Percentiles rank a stretch among this genome's conserved stretches.
phyloP scores from a whole-genome alignment of 2,888 invertebrate genomes.

The Ornithoptera alexandrae region DNA sequence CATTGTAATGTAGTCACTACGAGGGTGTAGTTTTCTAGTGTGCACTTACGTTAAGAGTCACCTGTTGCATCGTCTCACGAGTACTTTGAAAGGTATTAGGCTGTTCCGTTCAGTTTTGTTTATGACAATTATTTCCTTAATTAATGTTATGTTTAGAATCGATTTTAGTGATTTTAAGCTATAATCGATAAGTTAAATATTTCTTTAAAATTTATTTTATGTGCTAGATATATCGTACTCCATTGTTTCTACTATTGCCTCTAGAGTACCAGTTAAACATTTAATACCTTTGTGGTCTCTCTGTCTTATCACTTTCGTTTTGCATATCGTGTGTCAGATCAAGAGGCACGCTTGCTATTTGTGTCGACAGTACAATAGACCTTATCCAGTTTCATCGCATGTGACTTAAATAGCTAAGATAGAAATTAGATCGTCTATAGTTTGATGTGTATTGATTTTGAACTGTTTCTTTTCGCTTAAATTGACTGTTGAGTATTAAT shows the following conservation, averaged over 20 bases:
- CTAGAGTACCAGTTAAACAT: not conserved
- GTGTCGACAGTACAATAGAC: constrained; percentile 10
- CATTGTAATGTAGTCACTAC: constrained; percentile 2
- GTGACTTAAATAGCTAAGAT: not conserved
- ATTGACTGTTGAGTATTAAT: too few species aligned
- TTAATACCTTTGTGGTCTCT: constrained; percentile 1
- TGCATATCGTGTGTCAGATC: constrained; percentile 19
- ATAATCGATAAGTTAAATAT: not conserved
- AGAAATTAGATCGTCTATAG: not conserved
- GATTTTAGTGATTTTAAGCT: not conserved
- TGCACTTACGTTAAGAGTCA: constrained; percentile 12
- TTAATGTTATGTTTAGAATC: not conserved
- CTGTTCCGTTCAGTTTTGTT: not conserved
- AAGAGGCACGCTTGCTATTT: constrained; percentile 9
- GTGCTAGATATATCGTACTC: not conserved
- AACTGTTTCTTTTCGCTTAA: not conserved
- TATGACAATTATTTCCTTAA: not conserved
- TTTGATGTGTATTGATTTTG: not conserved
- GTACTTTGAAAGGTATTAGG: constrained; percentile 8
- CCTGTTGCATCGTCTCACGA: constrained; percentile 11
- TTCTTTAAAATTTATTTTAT: not conserved
- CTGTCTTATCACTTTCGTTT: constrained; percentile 19
- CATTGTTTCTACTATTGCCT: not conserved
- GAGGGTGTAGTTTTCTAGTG: not conserved
- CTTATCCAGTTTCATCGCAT: constrained; percentile 16